Percentiles rank a stretch among this genome's conserved stretches.
Evolutionary conservation across 2,888 invertebrate genomes (phyloP).

Genomic region (Norana najaformis): DNA sequence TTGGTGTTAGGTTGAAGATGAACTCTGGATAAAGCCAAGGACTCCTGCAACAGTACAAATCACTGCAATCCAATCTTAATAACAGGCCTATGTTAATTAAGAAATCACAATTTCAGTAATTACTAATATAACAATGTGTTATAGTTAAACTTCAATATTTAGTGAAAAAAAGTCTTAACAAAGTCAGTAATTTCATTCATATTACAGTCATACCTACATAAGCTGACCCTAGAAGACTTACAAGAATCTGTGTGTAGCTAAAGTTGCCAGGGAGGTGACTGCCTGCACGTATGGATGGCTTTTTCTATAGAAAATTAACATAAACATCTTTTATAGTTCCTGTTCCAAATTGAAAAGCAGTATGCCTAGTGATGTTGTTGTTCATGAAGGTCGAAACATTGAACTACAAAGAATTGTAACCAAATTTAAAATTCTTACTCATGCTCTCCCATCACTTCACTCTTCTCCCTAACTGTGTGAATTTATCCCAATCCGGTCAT

Average conservation of each 20-base stretch:
- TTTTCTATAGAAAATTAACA: not conserved
- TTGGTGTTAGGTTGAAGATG: conserved; percentile 44
- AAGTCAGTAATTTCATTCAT: not conserved
- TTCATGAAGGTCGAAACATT: too few relatives aligned
- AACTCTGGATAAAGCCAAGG: conserved; percentile 49
- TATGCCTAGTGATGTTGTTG: too few relatives aligned
- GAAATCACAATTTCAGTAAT: not conserved
- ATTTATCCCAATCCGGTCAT: too few relatives aligned
- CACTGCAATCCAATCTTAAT: not conserved
- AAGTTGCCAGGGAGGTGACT: conserved; percentile 26
- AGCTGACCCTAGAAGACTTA: conserved; percentile 29
- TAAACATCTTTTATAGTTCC: too few relatives aligned
- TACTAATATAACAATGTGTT: not conserved
- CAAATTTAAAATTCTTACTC: too few relatives aligned
- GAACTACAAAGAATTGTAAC: too few relatives aligned
- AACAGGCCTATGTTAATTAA: not conserved
- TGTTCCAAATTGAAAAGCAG: too few relatives aligned
- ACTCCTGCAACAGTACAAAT: conserved; percentile 35
- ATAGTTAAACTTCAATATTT: not conserved
- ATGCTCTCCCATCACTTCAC: too few relatives aligned
- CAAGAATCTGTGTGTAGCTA: conserved; percentile 35
- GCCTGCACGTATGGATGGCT: conserved; percentile 41
- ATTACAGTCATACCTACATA: not conserved
- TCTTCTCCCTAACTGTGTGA: too few relatives aligned
- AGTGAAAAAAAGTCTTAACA: not conserved